Evolutionary conservation across 2,888 invertebrate species (phyloP), one percentile per base, ranked within the genome.

Genomic region (Lithophane semibrunnea): DNA sequence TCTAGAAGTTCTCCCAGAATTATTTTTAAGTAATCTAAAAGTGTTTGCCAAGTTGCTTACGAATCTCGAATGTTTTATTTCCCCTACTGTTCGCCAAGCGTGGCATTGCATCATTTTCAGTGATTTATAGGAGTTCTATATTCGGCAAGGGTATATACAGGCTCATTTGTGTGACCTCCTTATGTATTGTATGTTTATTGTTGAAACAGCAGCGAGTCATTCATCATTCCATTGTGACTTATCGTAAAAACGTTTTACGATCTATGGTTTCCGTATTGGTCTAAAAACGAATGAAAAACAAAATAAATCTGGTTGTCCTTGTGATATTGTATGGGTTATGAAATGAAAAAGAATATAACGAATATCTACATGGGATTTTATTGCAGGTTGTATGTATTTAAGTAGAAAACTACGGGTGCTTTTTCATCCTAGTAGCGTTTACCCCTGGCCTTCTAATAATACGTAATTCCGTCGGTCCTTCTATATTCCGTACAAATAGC

Each of bases 221-320:
- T 77, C 77, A 64, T 85, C 75, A 82, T 71, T 73, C 12, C 67
- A 74, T 52, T 77, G 65, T 69, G 52, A 73, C 52, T 52, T 82
- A 69, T 73, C 83, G 66, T 83, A 77, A 77, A 82, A 82, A 49
- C 52, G 16, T 42, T 82, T 85, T 84, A 84, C 63, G 83, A 73
- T 72, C 71, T 16, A 18, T 37, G 42, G 61, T 82, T 85, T 84
- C 83, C 83, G 78, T 73, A 44, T 84, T 74, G 52, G 42, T 49
- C 56, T 72, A 63, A 82, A 82, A 67, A 76, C 29, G 21, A 60
- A 54, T 21, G 56, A 44, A 70, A 69, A 66, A n/a, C 44, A 37
- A 65, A 44, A 52, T 47, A 52, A 60, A 21, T 65, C 29, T 64
- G 52, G 12, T 3, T 54, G 42, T 70, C 54, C 37, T 79, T 44